Conservation (phyloP, 1,140 invertebrate species). For the Stegodyphus mimosarum region DNA sequence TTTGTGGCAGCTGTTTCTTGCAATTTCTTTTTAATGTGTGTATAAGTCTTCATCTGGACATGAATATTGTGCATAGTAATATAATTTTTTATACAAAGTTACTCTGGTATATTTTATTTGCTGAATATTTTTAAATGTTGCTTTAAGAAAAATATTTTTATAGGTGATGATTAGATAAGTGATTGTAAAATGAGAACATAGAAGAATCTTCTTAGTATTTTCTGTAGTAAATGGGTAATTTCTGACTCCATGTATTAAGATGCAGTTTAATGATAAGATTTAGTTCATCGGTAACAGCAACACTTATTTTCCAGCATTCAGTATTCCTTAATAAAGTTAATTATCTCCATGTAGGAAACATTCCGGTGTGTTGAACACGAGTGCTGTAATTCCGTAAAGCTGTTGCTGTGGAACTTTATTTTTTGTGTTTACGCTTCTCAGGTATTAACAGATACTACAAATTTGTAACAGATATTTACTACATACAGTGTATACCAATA, state of each 20-base stretch:
- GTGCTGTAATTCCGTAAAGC: conserved; percentile 10
- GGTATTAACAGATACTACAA: conserved; percentile 23
- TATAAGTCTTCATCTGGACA: not conserved
- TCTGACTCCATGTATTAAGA: not conserved
- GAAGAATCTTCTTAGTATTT: not conserved
- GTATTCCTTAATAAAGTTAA: conserved; percentile 44
- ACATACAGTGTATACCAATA: not conserved
- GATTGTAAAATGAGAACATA: conserved; percentile 6
- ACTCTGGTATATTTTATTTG: conserved; percentile 44
- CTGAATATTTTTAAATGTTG: conserved; percentile 53
- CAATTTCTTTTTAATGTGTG: not conserved
- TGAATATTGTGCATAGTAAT: conserved; percentile 30
- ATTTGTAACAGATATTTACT: not conserved
- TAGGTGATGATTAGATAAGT: not conserved
- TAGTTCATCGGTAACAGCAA: not conserved
- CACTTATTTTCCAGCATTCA: conserved; percentile 28
- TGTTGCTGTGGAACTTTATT: not conserved
- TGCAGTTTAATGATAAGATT: not conserved
- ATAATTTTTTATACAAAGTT: conserved; percentile 48
- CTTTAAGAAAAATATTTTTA: conserved; percentile 53
- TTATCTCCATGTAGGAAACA: conserved; percentile 38
- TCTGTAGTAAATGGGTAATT: not conserved
- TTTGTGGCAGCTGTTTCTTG: conserved; percentile 26
- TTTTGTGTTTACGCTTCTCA: conserved; percentile 33
- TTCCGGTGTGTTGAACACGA: conserved; percentile 39